phyloP scores from a whole-genome alignment of 53 echinoderm and acorn worm species.

The Echinarachnius parma region DNA sequence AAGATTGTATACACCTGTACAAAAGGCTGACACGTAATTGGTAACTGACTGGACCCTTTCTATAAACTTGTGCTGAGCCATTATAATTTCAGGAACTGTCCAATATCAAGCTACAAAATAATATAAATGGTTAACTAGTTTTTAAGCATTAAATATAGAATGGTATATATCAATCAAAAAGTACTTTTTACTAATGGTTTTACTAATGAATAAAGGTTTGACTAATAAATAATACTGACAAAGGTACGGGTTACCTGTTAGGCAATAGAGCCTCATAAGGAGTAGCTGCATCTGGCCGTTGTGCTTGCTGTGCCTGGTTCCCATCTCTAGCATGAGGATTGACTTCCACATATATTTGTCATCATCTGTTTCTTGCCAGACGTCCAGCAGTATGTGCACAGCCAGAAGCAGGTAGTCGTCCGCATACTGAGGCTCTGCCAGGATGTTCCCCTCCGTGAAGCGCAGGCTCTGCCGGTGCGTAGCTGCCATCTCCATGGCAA shows the following conservation, averaged over 20 bases:
- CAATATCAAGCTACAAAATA: too few relatives aligned
- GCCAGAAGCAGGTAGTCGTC: constrained; percentile 96
- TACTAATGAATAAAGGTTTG: too few relatives aligned
- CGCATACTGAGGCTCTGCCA: constrained; percentile 80
- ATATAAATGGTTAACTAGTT: too few relatives aligned
- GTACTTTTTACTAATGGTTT: too few relatives aligned
- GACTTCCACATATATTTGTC: constrained; percentile 58
- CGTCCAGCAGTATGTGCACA: constrained; percentile 75
- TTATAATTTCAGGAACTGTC: too few relatives aligned
- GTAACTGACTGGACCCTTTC: too few relatives aligned
- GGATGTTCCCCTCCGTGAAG: constrained; percentile 57
- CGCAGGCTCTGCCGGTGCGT: constrained; percentile 61
- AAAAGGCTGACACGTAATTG: too few relatives aligned
- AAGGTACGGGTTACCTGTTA: constrained; percentile 83
- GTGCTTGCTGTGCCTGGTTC: constrained; percentile 61
- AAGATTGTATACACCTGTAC: too few relatives aligned
- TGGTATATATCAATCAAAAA: too few relatives aligned
- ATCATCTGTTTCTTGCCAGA: constrained; percentile 76
- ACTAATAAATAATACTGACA: too few relatives aligned
- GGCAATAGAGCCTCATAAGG: constrained; percentile 84
- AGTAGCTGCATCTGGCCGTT: constrained; percentile 88
- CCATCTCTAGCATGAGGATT: constrained; percentile 66
- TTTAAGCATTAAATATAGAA: too few relatives aligned
- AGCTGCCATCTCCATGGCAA: constrained; percentile 64
- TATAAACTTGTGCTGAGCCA: too few relatives aligned